phyloP scores from a whole-genome alignment of 2,797 vertebrate species.

The Arremon aurantiirostris region DNA sequence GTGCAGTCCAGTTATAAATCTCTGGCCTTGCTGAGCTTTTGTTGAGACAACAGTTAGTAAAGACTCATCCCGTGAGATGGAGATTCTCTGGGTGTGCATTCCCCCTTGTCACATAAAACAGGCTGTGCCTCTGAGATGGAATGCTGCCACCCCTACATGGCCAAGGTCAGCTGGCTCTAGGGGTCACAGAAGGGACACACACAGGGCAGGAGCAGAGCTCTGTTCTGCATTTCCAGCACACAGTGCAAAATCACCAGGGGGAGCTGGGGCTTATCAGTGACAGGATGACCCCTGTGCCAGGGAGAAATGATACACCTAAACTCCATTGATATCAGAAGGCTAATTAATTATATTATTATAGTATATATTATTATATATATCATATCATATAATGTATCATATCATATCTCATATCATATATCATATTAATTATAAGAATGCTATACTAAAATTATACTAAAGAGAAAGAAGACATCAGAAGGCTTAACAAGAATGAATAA shows the following conservation, averaged over 20 bases:
- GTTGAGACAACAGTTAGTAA: background rate
- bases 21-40: background rate
- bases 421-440: no score
- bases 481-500: no score
- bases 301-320: no score
- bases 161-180: background rate
- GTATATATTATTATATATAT: no score
- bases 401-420: no score
- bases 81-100: background rate
- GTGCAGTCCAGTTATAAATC: background rate
- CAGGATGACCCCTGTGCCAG: no score
- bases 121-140: background rate
- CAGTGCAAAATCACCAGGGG: background rate
- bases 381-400: no score
- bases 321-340: no score
- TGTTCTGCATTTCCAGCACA: background rate
- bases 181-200: background rate
- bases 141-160: background rate
- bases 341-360: no score
- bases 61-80: background rate
- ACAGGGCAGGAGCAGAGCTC: background rate
- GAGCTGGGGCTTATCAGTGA: background rate
- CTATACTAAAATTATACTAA: no score
- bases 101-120: background rate
- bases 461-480: no score